Percentiles rank a stretch among this genome's conserved stretches.
These are phyloP conservation scores for Temnothorax longispinosus DNA, from an alignment of 1,140 invertebrate genomes.

Conservation along the genomic window DNA sequence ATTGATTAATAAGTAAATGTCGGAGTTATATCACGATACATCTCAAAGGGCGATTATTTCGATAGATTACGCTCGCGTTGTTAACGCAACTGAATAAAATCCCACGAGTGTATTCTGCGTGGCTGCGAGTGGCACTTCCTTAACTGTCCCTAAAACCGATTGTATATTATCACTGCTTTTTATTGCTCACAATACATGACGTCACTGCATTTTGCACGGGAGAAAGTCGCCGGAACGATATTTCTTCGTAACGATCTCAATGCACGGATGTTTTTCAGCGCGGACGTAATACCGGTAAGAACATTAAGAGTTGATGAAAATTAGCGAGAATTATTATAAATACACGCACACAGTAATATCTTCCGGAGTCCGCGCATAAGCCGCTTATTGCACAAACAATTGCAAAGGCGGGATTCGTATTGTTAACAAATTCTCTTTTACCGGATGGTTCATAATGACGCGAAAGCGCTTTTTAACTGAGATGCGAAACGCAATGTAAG, in stretches of 20 bases:
- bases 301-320: conserved; percentile 58
- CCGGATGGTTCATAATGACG: conserved; percentile 38
- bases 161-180: conserved; percentile 12
- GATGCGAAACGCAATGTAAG: conserved; percentile 22
- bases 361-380: conserved; percentile 42
- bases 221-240: neutral
- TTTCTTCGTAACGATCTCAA: conserved; percentile 48
- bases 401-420: conserved; percentile 47
- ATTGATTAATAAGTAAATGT: conserved; percentile 38
- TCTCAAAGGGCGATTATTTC: conserved; percentile 17
- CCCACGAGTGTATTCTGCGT: neutral
- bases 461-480: conserved; percentile 46
- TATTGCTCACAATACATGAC: neutral
- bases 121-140: neutral
- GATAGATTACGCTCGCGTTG: neutral
- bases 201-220: neutral
- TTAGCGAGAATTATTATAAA: conserved; percentile 60
- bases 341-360: conserved; percentile 59
- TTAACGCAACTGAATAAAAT: conserved; percentile 3
- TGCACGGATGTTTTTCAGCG: neutral
- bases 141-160: neutral
- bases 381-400: conserved; percentile 51
- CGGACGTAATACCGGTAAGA: conserved; percentile 36
- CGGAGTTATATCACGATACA: neutral
- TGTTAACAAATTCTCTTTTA: conserved; percentile 52